Percentiles rank a stretch among this genome's conserved stretches.
phyloP scores from a whole-genome alignment of 1,140 invertebrate genomes.

The Tribolium castaneum region DNA sequence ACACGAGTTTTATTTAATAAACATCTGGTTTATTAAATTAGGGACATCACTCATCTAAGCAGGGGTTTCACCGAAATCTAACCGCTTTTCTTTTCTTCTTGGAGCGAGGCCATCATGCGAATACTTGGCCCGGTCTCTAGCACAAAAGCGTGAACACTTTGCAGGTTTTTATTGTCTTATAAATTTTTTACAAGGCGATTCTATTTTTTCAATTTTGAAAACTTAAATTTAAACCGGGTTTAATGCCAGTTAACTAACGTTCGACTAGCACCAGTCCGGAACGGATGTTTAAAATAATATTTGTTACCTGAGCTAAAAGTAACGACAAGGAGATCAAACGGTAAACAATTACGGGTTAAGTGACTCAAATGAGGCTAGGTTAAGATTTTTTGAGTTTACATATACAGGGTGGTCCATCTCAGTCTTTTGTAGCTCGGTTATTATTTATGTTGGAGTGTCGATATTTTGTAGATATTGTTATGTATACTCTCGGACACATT shows the following conservation, averaged over 20 bases:
- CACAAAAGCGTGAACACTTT: neutral
- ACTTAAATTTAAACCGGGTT: neutral
- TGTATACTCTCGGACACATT: no score
- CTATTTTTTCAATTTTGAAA: neutral
- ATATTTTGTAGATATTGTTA: no score
- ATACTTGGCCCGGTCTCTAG: neutral
- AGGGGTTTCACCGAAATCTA: neutral
- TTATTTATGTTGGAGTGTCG: no score
- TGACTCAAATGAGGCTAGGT: no score
- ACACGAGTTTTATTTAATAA: slow-evolving; percentile 8
- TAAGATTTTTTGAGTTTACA: no score
- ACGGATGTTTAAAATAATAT: neutral
- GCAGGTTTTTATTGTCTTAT: no score
- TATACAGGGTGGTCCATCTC: no score
- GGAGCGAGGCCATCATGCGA: neutral
- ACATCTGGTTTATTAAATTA: neutral
- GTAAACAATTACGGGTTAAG: no score
- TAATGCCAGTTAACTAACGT: neutral
- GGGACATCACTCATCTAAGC: neutral
- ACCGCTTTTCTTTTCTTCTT: neutral
- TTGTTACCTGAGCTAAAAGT: neutral
- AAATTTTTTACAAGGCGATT: no score
- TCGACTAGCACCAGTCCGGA: neutral
- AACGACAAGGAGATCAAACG: neutral
- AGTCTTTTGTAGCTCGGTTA: no score